phyloP scores from a whole-genome alignment of 2,888 invertebrate genomes.

The Noctua comes region DNA sequence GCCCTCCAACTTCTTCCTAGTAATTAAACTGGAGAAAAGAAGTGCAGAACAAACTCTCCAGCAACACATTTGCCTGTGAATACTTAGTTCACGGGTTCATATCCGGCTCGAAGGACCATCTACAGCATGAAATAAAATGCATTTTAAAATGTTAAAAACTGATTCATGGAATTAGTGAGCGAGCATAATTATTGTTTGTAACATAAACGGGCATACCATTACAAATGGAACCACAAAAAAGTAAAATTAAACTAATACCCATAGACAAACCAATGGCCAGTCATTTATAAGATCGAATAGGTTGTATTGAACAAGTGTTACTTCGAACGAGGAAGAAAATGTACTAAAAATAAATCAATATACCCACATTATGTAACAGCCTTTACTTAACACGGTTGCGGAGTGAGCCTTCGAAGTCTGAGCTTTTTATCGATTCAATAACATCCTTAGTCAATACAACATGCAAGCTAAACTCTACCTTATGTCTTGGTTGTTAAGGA shows the following conservation, averaged over 20 bases:
- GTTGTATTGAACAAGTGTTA: background rate
- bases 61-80: background rate
- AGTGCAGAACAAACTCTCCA: background rate
- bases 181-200: background rate
- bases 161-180: background rate
- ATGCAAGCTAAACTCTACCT: constrained; percentile 27
- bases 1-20: background rate
- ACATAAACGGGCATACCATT: background rate
- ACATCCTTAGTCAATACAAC: constrained; percentile 44
- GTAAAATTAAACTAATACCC: background rate
- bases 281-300: background rate
- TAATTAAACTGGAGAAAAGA: background rate
- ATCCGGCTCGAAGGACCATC: background rate
- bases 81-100: background rate
- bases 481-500: fast-evolving
- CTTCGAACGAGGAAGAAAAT: background rate
- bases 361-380: constrained; percentile 59
- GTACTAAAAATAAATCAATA: constrained; percentile 24
- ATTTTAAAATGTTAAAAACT: background rate
- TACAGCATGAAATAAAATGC: background rate
- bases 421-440: constrained; percentile 49
- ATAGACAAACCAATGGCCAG: background rate
- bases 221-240: background rate
- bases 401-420: constrained; percentile 78
- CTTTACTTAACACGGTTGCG: constrained; percentile 71